Evolutionary conservation across 2,113 vertebrate species (phyloP).

Genomic region (human (Homo sapiens)): DNA sequence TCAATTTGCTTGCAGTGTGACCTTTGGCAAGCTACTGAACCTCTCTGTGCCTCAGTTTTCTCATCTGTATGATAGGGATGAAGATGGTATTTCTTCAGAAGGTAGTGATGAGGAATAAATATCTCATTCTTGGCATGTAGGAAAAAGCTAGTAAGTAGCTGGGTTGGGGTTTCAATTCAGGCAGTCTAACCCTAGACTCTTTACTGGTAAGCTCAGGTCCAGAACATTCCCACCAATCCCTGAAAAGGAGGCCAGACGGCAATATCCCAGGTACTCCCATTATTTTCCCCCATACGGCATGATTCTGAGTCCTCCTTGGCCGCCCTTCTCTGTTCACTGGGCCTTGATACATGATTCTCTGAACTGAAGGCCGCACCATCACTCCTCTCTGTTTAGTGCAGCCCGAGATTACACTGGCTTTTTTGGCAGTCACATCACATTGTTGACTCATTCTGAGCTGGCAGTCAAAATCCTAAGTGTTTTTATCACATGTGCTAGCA

Average conservation of each 20-base stretch:
- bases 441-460: constrained; percentile 50
- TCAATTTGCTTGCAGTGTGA: neutral
- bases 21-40: neutral
- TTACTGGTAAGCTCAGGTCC: neutral
- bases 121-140: neutral
- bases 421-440: neutral
- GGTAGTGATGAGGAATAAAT: neutral
- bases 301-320: neutral
- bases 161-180: neutral
- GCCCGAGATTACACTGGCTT: neutral
- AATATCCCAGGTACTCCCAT: neutral
- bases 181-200: neutral
- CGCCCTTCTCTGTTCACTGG: neutral
- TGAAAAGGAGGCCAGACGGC: neutral
- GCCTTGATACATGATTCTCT: neutral
- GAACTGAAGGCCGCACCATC: neutral
- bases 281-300: neutral
- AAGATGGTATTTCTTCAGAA: neutral
- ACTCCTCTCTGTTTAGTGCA: neutral
- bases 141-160: neutral
- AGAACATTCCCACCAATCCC: neutral
- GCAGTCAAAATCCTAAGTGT: neutral
- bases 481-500: neutral
- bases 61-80: neutral
- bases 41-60: neutral